A percentile compares a stretch with the other conserved stretches of the same genome.
Evolutionary conservation across 2,797 vertebrate species (phyloP).

Genomic region (Dryobates pubescens): DNA sequence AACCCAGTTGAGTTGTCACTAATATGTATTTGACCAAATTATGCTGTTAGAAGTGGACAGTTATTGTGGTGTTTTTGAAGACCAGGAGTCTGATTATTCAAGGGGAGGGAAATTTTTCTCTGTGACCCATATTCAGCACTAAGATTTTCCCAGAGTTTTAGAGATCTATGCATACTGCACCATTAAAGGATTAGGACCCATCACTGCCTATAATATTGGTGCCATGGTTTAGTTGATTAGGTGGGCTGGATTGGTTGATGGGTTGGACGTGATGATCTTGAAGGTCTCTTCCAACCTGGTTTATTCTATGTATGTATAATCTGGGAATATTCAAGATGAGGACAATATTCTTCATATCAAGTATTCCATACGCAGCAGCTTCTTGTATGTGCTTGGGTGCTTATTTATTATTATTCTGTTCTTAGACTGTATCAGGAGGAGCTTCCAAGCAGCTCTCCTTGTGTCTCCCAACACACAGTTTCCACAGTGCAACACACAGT

Average conservation of each 20-base stretch:
- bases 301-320: no score
- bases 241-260: no score
- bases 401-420: background rate
- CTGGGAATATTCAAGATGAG: background rate
- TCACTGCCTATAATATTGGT: background rate
- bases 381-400: background rate
- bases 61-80: background rate
- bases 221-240: no score
- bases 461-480: accelerated
- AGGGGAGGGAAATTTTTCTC: background rate
- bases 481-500: background rate
- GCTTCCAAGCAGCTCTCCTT: background rate
- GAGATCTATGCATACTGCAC: background rate
- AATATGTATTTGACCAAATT: background rate
- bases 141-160: background rate
- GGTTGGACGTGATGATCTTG: no score
- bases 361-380: background rate
- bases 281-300: no score
- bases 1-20: background rate
- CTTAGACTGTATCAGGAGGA: background rate
- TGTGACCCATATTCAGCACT: background rate
- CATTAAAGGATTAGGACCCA: background rate
- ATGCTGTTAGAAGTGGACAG: background rate
- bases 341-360: background rate
- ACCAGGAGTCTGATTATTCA: background rate